phyloP scores from a whole-genome alignment of 2,113 vertebrate species.

The Regulus satrapa region DNA sequence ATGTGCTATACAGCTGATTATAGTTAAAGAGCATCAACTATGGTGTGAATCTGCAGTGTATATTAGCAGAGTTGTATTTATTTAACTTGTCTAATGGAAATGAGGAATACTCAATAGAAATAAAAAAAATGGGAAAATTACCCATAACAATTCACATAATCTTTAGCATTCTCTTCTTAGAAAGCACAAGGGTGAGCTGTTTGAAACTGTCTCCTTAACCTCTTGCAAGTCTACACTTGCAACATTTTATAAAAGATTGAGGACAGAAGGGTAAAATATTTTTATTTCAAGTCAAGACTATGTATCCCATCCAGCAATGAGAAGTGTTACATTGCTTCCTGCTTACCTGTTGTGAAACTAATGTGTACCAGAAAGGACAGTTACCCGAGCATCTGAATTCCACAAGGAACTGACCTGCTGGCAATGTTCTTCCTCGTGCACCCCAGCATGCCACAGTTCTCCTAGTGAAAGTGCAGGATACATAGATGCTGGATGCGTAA shows the following conservation, averaged over 20 bases:
- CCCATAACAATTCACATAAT: not conserved
- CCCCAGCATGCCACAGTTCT: not conserved
- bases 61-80: not conserved
- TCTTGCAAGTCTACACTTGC: not conserved
- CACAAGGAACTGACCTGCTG: not conserved
- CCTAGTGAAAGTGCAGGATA: not conserved
- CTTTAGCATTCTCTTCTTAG: not conserved
- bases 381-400: not conserved
- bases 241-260: not conserved
- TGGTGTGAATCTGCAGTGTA: not conserved
- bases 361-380: not conserved
- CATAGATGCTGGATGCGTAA: not conserved
- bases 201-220: not conserved
- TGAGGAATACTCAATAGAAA: not conserved
- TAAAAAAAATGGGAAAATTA: not conserved
- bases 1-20: not conserved
- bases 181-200: not conserved
- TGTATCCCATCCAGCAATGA: not conserved
- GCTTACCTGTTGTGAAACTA: slow-evolving; percentile 7
- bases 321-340: not conserved
- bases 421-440: not conserved
- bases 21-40: not conserved
- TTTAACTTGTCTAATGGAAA: not conserved
- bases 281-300: not conserved
- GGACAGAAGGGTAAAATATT: not conserved